Conservation (phyloP, 1,140 invertebrate species). For the Bombus consobrinus region DNA sequence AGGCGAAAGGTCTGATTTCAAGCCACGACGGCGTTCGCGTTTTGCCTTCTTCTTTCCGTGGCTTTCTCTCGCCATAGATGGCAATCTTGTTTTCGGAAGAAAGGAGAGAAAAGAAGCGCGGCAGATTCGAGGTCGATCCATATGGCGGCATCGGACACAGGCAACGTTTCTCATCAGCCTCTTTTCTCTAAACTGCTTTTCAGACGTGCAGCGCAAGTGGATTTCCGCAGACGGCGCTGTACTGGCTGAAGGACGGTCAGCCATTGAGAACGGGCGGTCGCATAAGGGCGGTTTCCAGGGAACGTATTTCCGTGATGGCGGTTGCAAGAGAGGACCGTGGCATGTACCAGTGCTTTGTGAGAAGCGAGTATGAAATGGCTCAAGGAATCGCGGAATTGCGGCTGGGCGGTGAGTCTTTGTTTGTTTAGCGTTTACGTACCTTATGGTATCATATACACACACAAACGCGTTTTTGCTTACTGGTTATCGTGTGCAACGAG, state of each 20-base stretch:
- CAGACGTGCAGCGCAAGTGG: slow-evolving; percentile 81
- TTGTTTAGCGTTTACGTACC: slow-evolving; percentile 17
- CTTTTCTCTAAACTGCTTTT: slow-evolving; percentile 66
- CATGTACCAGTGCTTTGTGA: slow-evolving; percentile 93
- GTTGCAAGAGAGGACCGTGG: slow-evolving; percentile 89
- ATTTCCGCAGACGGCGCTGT: slow-evolving; percentile 81
- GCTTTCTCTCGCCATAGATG: neutral
- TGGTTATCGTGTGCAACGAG: neutral
- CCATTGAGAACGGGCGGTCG: slow-evolving; percentile 84
- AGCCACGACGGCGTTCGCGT: neutral
- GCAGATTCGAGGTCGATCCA: neutral
- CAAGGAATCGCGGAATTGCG: slow-evolving; percentile 89
- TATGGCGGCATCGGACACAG: neutral
- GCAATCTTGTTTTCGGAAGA: slow-evolving; percentile 33
- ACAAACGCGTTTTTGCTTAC: too few relatives aligned
- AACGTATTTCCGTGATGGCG: slow-evolving; percentile 85
- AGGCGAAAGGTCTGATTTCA: neutral
- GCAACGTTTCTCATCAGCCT: slow-evolving; percentile 58
- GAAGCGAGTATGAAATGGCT: slow-evolving; percentile 87
- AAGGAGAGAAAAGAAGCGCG: neutral
- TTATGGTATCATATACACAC: neutral
- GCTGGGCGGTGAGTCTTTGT: slow-evolving; percentile 86
- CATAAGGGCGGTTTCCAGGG: slow-evolving; percentile 82
- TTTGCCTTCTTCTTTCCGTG: neutral
- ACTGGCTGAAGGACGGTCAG: slow-evolving; percentile 86